Percentiles rank a stretch among this genome's conserved stretches.
Conservation (phyloP, 2,113 vertebrate genomes). For the Pardalotus punctatus region DNA sequence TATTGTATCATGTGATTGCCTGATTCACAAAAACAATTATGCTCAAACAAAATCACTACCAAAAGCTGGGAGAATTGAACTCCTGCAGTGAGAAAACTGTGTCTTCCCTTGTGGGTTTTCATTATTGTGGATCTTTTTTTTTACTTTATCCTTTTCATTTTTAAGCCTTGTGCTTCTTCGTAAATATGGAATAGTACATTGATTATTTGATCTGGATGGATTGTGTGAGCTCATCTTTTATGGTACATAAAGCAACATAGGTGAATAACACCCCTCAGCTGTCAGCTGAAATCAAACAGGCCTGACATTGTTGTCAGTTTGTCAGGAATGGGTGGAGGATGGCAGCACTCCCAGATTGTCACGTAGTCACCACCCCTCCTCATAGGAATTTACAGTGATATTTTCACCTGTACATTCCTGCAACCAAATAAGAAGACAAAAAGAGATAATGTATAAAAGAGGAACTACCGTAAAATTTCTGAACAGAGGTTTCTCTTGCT, state of each 20-base stretch:
- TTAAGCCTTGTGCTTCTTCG: background rate
- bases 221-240: background rate
- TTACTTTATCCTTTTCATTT: background rate
- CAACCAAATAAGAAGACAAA: background rate
- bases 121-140: background rate
- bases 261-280: background rate
- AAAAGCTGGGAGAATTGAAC: background rate
- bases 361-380: background rate
- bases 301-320: background rate
- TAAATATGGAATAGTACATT: background rate
- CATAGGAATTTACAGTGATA: background rate
- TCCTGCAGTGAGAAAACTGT: background rate
- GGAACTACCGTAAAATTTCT: background rate
- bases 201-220: background rate
- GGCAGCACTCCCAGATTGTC: background rate
- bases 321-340: background rate
- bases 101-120: background rate
- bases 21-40: conserved; percentile 24
- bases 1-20: conserved; percentile 4
- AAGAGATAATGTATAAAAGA: background rate
- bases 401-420: background rate
- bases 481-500: background rate
- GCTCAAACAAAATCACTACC: background rate
- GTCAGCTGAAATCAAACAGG: background rate
- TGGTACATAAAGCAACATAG: background rate